Conservation (phyloP, 1,140 invertebrate genomes). For the Drosophila ambigua region DNA sequence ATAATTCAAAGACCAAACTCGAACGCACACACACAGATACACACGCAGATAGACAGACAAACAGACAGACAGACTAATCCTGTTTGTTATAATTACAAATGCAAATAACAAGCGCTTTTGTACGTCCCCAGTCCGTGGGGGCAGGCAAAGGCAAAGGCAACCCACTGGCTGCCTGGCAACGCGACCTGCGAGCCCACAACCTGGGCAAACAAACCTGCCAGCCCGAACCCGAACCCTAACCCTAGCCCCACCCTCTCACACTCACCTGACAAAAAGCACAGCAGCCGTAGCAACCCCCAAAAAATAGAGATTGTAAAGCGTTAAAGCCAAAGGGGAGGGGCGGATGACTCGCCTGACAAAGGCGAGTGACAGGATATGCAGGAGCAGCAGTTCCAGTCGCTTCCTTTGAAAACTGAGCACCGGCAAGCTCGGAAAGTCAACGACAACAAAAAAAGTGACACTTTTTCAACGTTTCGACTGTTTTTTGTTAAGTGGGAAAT, state of each 20-base stretch:
- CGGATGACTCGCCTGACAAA: constrained; percentile 7
- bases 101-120: constrained; percentile 80
- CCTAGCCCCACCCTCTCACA: neutral
- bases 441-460: constrained; percentile 32
- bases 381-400: constrained; percentile 17
- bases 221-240: neutral
- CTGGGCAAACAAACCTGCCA: constrained; percentile 54
- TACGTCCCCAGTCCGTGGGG: constrained; percentile 40
- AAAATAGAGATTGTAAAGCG: constrained; percentile 45
- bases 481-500: constrained; percentile 31
- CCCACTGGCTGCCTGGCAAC: constrained; percentile 26
- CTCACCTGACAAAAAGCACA: constrained; percentile 72
- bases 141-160: constrained; percentile 1
- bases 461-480: constrained; percentile 25
- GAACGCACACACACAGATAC: constrained; percentile 26
- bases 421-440: constrained; percentile 35
- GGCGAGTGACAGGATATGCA: constrained; percentile 29
- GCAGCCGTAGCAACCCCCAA: constrained; percentile 60
- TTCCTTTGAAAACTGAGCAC: constrained; percentile 33
- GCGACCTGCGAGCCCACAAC: constrained; percentile 31
- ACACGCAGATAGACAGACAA: constrained; percentile 17
- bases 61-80: constrained; percentile 69
- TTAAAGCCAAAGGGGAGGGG: neutral
- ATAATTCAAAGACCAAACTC: constrained; percentile 63
- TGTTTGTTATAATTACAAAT: constrained; percentile 84